Percentiles rank a stretch among this genome's conserved stretches.
Conservation (phyloP, 2,888 invertebrate genomes). For the Oligia fasciuncula region DNA sequence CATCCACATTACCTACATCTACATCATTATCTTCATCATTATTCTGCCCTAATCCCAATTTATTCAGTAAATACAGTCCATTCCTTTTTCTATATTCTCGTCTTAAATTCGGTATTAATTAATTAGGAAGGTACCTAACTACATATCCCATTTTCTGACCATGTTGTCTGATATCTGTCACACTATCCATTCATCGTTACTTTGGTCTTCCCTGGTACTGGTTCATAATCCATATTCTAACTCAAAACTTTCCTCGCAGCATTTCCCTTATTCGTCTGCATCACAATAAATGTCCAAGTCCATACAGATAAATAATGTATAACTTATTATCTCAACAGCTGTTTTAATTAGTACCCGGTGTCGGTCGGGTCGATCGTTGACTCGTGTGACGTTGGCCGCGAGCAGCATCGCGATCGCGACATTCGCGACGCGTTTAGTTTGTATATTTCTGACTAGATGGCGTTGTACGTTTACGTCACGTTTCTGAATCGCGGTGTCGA, state of each 20-base stretch:
- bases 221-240: background rate
- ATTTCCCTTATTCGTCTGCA: background rate
- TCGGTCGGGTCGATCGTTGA: background rate
- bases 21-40: too few species aligned
- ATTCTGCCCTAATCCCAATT: too few species aligned
- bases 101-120: too few species aligned
- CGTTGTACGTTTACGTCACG: constrained; percentile 46
- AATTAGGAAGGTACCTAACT: too few species aligned
- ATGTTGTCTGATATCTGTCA: too few species aligned
- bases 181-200: background rate
- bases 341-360: background rate
- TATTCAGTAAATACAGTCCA: too few species aligned
- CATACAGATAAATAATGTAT: background rate
- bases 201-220: too few species aligned
- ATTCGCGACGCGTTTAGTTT: constrained; percentile 1
- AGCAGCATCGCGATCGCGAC: too few species aligned
- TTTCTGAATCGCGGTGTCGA: constrained; percentile 51
- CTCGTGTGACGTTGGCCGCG: too few species aligned
- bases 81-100: too few species aligned
- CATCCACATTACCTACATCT: too few species aligned
- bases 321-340: background rate
- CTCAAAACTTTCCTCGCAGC: background rate
- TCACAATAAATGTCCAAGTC: background rate
- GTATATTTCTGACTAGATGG: constrained; percentile 32
- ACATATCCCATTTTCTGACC: background rate